Base-by-base conservation (phyloP, 1,140 invertebrate species). In the Archivesica marissinica region DNA sequence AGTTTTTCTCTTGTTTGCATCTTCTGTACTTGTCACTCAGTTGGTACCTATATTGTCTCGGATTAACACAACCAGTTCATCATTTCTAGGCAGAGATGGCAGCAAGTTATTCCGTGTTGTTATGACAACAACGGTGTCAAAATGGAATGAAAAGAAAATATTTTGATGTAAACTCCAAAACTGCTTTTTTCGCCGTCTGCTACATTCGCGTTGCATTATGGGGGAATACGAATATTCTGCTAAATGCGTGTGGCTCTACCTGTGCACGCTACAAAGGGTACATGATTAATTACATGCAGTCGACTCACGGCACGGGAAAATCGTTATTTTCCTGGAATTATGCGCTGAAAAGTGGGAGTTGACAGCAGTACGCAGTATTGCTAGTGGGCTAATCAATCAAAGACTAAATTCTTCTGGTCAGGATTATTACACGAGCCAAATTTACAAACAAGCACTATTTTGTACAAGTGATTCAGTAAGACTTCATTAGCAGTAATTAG, bases 71-170 rank as follows among this genome's bases (percentile, higher is more conserved):
- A 50, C 0, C n/a, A 52, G 25, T 76, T 52, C 39, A 56, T 59
- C 74, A 76, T 66, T n/a, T 9, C 11, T 6, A 35, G 0, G n/a
- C 23, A 44, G 47, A 41, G 56, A 81, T 81, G 78, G 25, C 78
- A 81, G 33, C 11, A 39, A 70, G 64, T n/a, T 81, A 52, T 66
- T 41, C 78, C 47, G 20, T 30, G 17, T 11, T 83, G 70, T 83
- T 83, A 75, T 83, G 80, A 75, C 80, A 74, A 50, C 68, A 83
- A 50, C 38, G 17, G 38, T 83, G 80, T 83, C 80, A 83, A 30
- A 28, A 74, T 41, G 80, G 80, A 74, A 83, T 83, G 80, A 64
- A 83, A 74, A 83, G 68, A 75, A 64, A 83, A 83, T 83, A 83
- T 75, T 70, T 83, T 75, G 80, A 83, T 83, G 68, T 64, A 83